phyloP scores from a whole-genome alignment of 2,113 vertebrate species.

The Nothoprocta perdicaria region DNA sequence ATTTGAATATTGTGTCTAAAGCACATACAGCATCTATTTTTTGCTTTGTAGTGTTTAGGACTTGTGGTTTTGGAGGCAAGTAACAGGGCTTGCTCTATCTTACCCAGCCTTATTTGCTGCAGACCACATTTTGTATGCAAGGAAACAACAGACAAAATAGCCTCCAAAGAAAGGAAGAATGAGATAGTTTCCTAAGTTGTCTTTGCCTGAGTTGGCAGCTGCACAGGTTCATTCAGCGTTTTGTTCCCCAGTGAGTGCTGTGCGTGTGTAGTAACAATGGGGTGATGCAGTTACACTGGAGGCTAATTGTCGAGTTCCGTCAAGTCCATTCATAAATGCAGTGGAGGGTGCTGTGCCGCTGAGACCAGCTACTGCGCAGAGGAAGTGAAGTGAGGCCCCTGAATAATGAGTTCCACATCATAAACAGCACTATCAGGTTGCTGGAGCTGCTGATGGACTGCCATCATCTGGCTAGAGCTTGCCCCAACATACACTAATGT shows the following conservation, averaged over 20 bases:
- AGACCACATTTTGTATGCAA: conserved; percentile 80
- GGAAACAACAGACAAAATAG: conserved; percentile 77
- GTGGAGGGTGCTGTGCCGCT: conserved; percentile 56
- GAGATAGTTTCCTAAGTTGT: conserved; percentile 84
- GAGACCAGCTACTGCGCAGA: conserved; percentile 42
- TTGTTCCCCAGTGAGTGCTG: conserved; percentile 80
- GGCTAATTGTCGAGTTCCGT: conserved; percentile 76
- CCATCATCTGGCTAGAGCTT: conserved; percentile 10
- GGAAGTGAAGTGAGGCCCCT: conserved; percentile 74
- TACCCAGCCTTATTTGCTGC: conserved; percentile 68
- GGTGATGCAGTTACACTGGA: conserved; percentile 72
- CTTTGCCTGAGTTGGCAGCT: conserved; percentile 83
- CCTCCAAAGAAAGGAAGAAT: conserved; percentile 80
- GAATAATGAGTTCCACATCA: conserved; percentile 34
- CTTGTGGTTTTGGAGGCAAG: conserved; percentile 68
- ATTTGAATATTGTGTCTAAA: conserved; percentile 28
- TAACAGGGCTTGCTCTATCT: conserved; percentile 61
- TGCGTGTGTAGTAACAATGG: conserved; percentile 82
- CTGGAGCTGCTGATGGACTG: not conserved
- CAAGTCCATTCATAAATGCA: conserved; percentile 70
- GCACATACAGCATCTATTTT: conserved; percentile 52
- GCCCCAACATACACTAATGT: conserved; percentile 26
- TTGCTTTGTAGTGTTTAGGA: conserved; percentile 37
- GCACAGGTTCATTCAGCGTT: conserved; percentile 80
- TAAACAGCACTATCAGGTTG: conserved; percentile 20